Evolutionary conservation across 1,140 invertebrate genomes (phyloP).

Genomic region (Globodera ellingtonae): DNA sequence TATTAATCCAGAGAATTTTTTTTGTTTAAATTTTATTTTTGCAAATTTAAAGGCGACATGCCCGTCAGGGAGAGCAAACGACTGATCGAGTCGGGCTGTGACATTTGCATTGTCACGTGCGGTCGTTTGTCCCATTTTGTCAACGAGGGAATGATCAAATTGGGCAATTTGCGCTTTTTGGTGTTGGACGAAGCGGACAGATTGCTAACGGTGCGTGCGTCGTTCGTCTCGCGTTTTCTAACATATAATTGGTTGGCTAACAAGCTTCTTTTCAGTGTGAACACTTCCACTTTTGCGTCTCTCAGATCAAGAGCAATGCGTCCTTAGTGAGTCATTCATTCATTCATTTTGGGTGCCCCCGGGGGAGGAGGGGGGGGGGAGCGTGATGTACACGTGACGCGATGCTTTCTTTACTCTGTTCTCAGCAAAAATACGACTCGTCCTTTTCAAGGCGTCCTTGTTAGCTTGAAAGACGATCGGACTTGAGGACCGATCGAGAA

Average conservation of each 20-base stretch:
- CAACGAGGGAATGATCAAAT: constrained; percentile 17
- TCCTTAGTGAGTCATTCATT: background rate
- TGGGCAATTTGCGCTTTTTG: constrained; percentile 34
- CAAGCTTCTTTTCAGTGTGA: constrained; percentile 13
- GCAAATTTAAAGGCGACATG: constrained; percentile 27
- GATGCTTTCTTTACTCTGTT: too few species aligned
- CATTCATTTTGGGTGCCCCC: background rate
- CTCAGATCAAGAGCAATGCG: constrained; percentile 1
- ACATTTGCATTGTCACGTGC: constrained; percentile 34
- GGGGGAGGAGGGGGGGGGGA: too few species aligned
- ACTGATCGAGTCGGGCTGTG: constrained; percentile 26
- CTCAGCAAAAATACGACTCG: too few species aligned
- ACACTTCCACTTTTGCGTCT: background rate
- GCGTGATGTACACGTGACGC: too few species aligned
- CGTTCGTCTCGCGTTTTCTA: background rate
- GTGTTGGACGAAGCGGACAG: constrained; percentile 43
- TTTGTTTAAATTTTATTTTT: background rate
- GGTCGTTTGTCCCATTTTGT: constrained; percentile 37
- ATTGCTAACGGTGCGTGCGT: constrained; percentile 9
- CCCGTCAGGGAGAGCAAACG: constrained; percentile 16
- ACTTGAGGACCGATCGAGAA: too few species aligned
- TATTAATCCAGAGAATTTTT: background rate
- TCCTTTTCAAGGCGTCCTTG: too few species aligned
- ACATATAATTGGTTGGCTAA: background rate
- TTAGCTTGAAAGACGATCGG: too few species aligned